Evolutionary conservation across 1,140 invertebrate genomes (phyloP).

Genomic region (Maconellicoccus hirsutus): DNA sequence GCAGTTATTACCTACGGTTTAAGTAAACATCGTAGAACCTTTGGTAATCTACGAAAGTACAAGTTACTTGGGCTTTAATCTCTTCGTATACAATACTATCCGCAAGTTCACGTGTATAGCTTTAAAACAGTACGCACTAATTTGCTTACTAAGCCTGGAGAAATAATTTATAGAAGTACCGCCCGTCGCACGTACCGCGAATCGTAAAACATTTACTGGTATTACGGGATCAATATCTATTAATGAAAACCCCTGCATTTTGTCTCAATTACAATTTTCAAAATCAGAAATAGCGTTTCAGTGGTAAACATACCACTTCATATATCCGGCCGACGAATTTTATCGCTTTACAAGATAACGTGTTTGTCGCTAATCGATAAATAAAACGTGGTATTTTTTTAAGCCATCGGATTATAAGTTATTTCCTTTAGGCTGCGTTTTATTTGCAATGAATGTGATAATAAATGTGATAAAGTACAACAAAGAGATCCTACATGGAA

Average conservation of each 20-base stretch:
- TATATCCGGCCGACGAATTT: neutral
- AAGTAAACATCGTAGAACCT: neutral
- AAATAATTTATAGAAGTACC: neutral
- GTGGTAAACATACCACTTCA: neutral
- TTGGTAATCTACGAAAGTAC: neutral
- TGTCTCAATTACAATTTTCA: conserved; percentile 4
- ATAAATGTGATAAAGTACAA: neutral
- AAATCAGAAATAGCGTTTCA: neutral
- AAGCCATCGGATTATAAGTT: neutral
- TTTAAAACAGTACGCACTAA: neutral
- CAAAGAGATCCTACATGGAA: neutral
- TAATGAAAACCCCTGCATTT: neutral
- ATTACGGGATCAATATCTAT: neutral
- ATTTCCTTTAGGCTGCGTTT: neutral
- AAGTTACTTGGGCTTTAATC: neutral
- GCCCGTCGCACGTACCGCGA: neutral
- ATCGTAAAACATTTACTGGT: neutral
- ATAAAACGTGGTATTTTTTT: neutral
- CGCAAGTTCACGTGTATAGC: neutral
- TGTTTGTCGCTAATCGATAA: neutral
- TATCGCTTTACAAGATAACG: neutral
- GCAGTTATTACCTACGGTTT: neutral
- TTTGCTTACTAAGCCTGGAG: neutral
- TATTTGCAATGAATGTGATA: neutral
- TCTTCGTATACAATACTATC: neutral